Conservation (phyloP, 2,797 vertebrate species). For the Triplophysa yarkandensis region DNA sequence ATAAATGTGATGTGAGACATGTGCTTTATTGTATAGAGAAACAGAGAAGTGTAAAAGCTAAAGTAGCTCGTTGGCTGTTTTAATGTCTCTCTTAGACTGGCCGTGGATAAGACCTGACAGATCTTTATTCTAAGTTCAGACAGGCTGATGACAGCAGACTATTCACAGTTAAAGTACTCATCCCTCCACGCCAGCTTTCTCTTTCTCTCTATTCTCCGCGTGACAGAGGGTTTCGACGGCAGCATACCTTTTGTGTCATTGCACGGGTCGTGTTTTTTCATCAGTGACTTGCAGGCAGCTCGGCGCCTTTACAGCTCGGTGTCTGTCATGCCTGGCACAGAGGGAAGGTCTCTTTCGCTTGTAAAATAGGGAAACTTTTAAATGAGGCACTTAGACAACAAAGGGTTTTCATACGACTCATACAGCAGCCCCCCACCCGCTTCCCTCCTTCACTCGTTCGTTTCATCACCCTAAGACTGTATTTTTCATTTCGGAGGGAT, state of each 20-base stretch:
- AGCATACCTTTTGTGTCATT: slow-evolving; percentile 45
- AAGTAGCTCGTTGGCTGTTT: slow-evolving; percentile 32
- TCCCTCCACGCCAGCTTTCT: slow-evolving; percentile 30
- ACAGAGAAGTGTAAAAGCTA: slow-evolving; percentile 29
- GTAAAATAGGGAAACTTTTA: slow-evolving; percentile 57
- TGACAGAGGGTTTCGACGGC: slow-evolving; percentile 44
- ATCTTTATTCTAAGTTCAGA: slow-evolving; percentile 37
- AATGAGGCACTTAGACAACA: slow-evolving; percentile 59
- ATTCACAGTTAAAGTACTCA: slow-evolving; percentile 39
- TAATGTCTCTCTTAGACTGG: slow-evolving; percentile 40
- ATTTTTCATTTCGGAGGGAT: slow-evolving; percentile 49
- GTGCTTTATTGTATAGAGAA: slow-evolving; percentile 32
- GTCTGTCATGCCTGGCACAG: slow-evolving; percentile 45
- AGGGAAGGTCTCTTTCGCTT: slow-evolving; percentile 49
- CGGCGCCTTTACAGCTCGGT: slow-evolving; percentile 20
- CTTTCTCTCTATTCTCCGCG: slow-evolving; percentile 35
- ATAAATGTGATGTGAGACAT: slow-evolving; percentile 10
- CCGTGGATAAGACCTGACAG: slow-evolving; percentile 44
- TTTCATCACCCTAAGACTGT: slow-evolving; percentile 48
- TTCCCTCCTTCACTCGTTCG: slow-evolving; percentile 24
- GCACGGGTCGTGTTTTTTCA: slow-evolving; percentile 47
- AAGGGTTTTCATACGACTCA: slow-evolving; percentile 45
- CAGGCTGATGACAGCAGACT: slow-evolving; percentile 49
- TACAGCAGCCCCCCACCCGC: slow-evolving; percentile 35
- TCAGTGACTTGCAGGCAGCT: slow-evolving; percentile 51